These are phyloP conservation scores for Triplophysa rosa DNA, from an alignment of 2,113 vertebrate genomes.

Conservation along the genomic window DNA sequence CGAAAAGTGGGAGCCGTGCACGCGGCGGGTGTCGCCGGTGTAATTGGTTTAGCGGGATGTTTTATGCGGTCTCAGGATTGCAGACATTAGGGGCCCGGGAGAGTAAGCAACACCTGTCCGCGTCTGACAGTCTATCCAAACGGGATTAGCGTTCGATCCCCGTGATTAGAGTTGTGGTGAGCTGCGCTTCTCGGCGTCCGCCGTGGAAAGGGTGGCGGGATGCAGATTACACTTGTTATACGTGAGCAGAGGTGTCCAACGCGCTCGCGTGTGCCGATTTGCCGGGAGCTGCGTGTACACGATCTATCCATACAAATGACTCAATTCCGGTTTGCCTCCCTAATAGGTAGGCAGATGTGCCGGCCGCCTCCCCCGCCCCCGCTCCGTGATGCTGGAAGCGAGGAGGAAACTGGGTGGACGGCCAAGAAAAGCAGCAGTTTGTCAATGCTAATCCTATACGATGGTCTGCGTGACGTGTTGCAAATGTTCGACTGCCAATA, in stretches of 20 bases:
- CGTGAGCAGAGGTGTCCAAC: background rate
- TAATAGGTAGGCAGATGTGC: conserved; percentile 39
- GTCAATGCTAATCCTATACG: conserved; percentile 56
- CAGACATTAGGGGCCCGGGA: background rate
- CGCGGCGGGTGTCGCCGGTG: background rate
- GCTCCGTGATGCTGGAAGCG: conserved; percentile 38
- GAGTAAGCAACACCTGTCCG: background rate
- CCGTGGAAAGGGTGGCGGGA: background rate
- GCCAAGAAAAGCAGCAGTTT: conserved; percentile 34
- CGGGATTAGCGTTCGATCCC: conserved; percentile 24
- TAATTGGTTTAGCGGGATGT: background rate
- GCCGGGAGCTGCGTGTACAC: conserved; percentile 18
- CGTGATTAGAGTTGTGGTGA: conserved; percentile 11
- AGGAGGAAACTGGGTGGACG: conserved; percentile 30
- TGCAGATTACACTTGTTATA: conserved; percentile 37
- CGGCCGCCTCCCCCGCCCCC: background rate
- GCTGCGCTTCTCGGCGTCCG: background rate
- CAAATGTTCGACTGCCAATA: conserved; percentile 53
- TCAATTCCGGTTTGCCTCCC: conserved; percentile 34
- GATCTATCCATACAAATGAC: conserved; percentile 41
- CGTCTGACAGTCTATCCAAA: conserved; percentile 27
- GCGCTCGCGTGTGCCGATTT: conserved; percentile 6
- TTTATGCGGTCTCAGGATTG: background rate
- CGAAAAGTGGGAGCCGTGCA: background rate
- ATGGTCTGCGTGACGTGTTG: conserved; percentile 38